phyloP scores from a whole-genome alignment of 2,888 invertebrate species.

The Slavum lentiscoides region DNA sequence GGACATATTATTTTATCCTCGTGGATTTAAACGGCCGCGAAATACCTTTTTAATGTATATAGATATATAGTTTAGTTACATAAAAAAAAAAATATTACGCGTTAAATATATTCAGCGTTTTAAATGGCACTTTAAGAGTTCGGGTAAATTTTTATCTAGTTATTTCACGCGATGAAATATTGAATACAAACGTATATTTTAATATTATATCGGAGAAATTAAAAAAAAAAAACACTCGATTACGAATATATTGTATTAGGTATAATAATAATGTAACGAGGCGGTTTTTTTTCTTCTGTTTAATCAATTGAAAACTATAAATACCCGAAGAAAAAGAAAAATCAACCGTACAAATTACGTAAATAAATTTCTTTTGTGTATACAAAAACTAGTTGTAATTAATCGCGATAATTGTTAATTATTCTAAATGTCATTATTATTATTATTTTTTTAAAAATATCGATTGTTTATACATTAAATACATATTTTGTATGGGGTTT shows the following conservation, averaged over 20 bases:
- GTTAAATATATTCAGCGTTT: slow-evolving; percentile 2
- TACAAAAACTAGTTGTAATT: no score
- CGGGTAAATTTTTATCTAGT: neutral
- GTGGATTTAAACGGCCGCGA: neutral
- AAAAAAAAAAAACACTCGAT: neutral
- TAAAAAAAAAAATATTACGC: neutral
- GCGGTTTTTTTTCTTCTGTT: neutral
- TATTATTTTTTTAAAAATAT: no score
- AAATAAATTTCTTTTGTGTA: no score
- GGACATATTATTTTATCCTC: neutral
- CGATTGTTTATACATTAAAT: no score
- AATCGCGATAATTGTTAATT: no score
- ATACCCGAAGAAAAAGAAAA: no score
- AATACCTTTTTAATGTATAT: no score
- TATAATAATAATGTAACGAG: neutral
- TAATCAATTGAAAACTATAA: no score
- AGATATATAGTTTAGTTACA: no score
- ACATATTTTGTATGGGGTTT: no score
- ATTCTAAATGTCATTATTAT: no score
- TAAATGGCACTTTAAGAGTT: neutral
- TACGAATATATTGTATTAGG: slow-evolving; percentile 1
- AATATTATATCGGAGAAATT: neutral
- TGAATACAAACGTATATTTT: neutral
- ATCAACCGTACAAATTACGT: no score
- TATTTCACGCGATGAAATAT: neutral